These are phyloP conservation scores for Tetheella fluctuosa DNA, from an alignment of 2,888 invertebrate genomes.

Conservation along the genomic window DNA sequence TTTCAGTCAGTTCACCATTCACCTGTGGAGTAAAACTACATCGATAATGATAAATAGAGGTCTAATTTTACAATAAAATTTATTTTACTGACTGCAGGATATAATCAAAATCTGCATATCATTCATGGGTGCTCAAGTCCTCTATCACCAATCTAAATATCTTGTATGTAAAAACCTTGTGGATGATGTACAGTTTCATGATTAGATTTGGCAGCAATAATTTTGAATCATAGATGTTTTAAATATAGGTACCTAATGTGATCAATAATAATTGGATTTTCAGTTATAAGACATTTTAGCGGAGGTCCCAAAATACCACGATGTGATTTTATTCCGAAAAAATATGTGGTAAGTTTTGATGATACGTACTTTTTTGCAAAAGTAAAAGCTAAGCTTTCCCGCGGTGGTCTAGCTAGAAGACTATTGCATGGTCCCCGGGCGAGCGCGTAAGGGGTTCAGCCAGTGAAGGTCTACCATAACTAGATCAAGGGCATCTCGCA, in stretches of 20 bases:
- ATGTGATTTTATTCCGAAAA: constrained; percentile 57
- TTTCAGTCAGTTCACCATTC: neutral
- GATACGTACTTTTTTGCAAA: neutral
- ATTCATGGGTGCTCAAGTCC: too few species aligned
- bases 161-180: too few species aligned
- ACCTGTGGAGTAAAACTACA: neutral
- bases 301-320: constrained; percentile 40
- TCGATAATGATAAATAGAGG: constrained; percentile 37
- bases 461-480: too few species aligned
- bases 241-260: constrained; percentile 12
- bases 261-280: constrained; percentile 24
- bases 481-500: too few species aligned
- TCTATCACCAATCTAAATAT: too few species aligned
- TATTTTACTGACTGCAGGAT: neutral
- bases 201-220: too few species aligned
- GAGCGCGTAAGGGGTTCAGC: too few species aligned
- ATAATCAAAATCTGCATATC: too few species aligned
- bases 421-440: too few species aligned
- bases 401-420: too few species aligned
- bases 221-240: too few species aligned
- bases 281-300: constrained; percentile 30
- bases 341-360: constrained; percentile 57
- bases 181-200: too few species aligned
- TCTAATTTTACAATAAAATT: neutral
- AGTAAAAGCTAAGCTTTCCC: neutral